Evolutionary conservation across 2,888 invertebrate genomes (phyloP).

Genomic region (Drosophila rellima): DNA sequence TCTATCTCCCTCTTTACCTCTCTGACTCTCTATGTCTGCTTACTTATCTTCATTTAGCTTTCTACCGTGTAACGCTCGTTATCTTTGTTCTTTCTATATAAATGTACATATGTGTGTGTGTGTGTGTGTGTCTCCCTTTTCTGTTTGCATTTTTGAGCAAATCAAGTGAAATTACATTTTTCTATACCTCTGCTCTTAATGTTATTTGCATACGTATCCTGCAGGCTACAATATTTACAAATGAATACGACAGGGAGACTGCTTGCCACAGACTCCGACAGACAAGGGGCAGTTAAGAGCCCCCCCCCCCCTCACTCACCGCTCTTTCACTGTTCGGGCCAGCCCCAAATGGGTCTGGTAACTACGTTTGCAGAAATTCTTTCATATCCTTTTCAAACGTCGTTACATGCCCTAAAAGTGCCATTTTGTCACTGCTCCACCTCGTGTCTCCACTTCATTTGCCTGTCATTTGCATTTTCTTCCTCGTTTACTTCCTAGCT

Average conservation of each 20-base stretch:
- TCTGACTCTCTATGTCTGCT: slow-evolving; percentile 2
- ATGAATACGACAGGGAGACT: slow-evolving; percentile 57
- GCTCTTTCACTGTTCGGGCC: not conserved
- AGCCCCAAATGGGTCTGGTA: slow-evolving; percentile 52
- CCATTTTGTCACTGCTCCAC: slow-evolving; percentile 68
- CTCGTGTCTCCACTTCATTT: slow-evolving; percentile 33
- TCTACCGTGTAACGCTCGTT: slow-evolving; percentile 62
- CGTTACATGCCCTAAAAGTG: slow-evolving; percentile 82
- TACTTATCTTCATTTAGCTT: slow-evolving; percentile 74
- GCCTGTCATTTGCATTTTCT: slow-evolving; percentile 76
- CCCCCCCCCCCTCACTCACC: not conserved
- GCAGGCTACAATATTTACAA: slow-evolving; percentile 80
- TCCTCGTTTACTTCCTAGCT: slow-evolving; percentile 23
- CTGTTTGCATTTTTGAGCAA: slow-evolving; percentile 77
- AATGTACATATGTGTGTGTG: slow-evolving; percentile 25
- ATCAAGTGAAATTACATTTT: slow-evolving; percentile 82
- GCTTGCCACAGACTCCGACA: slow-evolving; percentile 14
- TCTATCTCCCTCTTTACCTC: not conserved
- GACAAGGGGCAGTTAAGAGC: slow-evolving; percentile 25
- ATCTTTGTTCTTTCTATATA: slow-evolving; percentile 45
- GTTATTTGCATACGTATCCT: slow-evolving; percentile 81
- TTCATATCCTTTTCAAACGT: slow-evolving; percentile 75
- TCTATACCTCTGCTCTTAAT: slow-evolving; percentile 73
- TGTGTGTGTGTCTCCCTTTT: slow-evolving; percentile 13
- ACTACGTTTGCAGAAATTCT: slow-evolving; percentile 78